Conservation (phyloP, 2,888 invertebrate genomes). For the Ornithoptera priamus region DNA sequence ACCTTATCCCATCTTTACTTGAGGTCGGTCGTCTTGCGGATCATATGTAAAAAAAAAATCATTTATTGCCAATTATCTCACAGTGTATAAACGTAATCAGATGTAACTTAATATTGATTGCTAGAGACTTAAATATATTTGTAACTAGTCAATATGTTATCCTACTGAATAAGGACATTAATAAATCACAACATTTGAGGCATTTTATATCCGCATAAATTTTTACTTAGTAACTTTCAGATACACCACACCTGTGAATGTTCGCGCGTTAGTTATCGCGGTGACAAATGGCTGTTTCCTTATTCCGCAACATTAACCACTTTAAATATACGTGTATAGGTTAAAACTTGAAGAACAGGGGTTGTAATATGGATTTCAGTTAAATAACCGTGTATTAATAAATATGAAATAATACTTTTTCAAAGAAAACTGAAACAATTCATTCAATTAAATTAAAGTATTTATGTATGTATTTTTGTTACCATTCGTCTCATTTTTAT, state of each 20-base stretch:
- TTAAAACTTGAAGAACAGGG: background rate
- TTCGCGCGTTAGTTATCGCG: conserved; percentile 21
- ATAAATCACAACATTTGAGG: conserved; percentile 13
- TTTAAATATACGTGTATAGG: conserved; percentile 5
- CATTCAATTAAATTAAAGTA: too few species aligned
- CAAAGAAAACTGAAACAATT: too few species aligned
- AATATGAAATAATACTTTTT: too few species aligned
- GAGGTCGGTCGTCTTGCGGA: too few species aligned
- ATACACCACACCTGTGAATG: conserved; percentile 20
- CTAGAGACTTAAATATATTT: background rate
- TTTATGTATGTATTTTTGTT: too few species aligned
- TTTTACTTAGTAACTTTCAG: conserved; percentile 24
- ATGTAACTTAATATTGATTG: too few species aligned
- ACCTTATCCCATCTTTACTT: too few species aligned
- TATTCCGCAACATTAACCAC: conserved; percentile 23
- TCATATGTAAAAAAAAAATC: too few species aligned
- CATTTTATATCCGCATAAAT: conserved; percentile 18
- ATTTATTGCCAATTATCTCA: background rate
- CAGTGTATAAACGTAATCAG: too few species aligned
- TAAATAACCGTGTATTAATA: too few species aligned
- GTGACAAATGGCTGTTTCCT: conserved; percentile 24
- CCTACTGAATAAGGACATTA: background rate
- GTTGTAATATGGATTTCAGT: too few species aligned
- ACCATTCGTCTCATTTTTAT: too few species aligned
- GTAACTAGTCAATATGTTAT: background rate